A percentile compares a stretch with the other conserved stretches of the same genome.
phyloP scores from a whole-genome alignment of 2,113 vertebrate species.

The Macroglossus sobrinus region DNA sequence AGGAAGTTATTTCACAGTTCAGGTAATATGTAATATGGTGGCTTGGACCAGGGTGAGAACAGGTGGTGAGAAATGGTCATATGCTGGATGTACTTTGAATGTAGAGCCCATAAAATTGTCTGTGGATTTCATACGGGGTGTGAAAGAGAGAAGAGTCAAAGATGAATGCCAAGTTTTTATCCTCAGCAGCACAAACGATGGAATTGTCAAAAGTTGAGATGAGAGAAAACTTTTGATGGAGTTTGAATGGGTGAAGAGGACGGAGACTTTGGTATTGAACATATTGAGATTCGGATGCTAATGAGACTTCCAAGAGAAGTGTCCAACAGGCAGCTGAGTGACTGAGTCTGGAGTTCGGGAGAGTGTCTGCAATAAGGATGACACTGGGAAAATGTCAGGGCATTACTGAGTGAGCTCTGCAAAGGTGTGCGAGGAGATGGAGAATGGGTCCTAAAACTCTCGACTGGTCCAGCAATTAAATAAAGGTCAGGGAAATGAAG shows the following conservation, averaged over 20 bases:
- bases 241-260: not conserved
- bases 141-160: not conserved
- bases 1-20: not conserved
- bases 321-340: accelerated
- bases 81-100: not conserved
- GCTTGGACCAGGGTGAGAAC: not conserved
- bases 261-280: not conserved
- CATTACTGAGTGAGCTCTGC: not conserved
- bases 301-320: not conserved
- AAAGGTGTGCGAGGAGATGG: accelerated
- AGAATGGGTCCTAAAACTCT: not conserved
- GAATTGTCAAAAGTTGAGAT: not conserved
- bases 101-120: not conserved
- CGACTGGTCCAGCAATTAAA: not conserved
- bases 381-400: not conserved
- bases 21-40: not conserved
- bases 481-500: not conserved
- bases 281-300: not conserved
- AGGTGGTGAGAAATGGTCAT: not conserved
- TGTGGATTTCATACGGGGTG: not conserved
- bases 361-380: not conserved
- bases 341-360: not conserved
- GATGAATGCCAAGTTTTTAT: not conserved
- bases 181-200: not conserved
- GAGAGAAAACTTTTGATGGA: not conserved